Evolutionary conservation across 2,888 invertebrate genomes (phyloP).

Genomic region (Cheilosia vulpina): DNA sequence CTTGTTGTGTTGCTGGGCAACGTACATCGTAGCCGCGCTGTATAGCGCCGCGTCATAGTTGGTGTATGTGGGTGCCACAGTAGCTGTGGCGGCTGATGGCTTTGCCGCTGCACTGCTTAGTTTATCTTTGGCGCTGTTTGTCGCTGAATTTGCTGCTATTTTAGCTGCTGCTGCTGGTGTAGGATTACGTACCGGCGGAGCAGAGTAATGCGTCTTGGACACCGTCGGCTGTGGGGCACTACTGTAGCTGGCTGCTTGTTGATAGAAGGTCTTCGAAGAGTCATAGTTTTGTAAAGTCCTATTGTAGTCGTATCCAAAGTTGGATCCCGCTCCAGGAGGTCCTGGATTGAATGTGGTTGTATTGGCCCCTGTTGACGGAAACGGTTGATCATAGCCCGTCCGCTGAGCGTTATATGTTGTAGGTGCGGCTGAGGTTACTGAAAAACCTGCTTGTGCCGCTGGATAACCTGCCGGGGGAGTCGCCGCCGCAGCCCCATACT

Average conservation of each 20-base stretch:
- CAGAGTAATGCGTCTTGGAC: constrained; percentile 83
- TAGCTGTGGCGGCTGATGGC: constrained; percentile 82
- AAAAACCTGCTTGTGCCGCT: constrained; percentile 93
- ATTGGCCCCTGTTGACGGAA: constrained; percentile 89
- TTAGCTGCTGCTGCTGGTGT: constrained; percentile 86
- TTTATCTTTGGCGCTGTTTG: constrained; percentile 80
- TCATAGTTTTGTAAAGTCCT: constrained; percentile 89
- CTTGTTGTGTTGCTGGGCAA: constrained; percentile 89
- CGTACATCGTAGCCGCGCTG: constrained; percentile 97
- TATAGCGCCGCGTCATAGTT: constrained; percentile 98
- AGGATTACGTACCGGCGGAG: constrained; percentile 88
- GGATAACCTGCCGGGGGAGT: constrained; percentile 90
- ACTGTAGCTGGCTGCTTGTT: constrained; percentile 87
- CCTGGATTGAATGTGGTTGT: constrained; percentile 77
- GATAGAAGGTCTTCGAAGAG: constrained; percentile 93
- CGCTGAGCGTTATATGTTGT: constrained; percentile 94
- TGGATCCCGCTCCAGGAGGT: constrained; percentile 85
- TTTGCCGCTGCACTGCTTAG: constrained; percentile 78
- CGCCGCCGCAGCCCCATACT: constrained; percentile 93
- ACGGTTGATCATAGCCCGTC: constrained; percentile 92
- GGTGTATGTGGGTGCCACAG: constrained; percentile 89
- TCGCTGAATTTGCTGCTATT: constrained; percentile 81
- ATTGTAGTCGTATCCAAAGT: constrained; percentile 88
- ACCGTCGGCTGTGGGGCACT: constrained; percentile 82
- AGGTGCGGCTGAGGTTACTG: constrained; percentile 91